A percentile compares a stretch with the other conserved stretches of the same genome.
Conservation (phyloP, 2,113 vertebrate species). For the Hemicordylus capensis region DNA sequence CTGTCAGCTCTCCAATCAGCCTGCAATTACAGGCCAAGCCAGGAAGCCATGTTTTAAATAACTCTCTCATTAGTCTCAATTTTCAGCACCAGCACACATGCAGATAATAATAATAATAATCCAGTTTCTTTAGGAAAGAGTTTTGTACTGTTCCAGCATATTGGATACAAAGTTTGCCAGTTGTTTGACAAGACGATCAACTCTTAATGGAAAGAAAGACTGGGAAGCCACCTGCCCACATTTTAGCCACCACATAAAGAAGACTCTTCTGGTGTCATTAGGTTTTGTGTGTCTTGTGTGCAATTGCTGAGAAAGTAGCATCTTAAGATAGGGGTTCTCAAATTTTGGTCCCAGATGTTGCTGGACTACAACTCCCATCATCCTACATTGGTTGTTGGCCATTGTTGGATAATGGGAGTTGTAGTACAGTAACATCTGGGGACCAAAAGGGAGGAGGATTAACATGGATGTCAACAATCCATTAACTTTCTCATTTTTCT, state of each 20-base stretch:
- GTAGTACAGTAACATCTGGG: constrained; percentile 33
- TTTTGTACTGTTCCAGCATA: not conserved
- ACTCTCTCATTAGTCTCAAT: constrained; percentile 50
- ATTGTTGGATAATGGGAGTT: no score
- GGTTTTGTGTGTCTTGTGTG: constrained; percentile 45
- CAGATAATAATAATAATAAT: constrained; percentile 5
- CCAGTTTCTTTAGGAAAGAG: constrained; percentile 38
- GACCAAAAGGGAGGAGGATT: constrained; percentile 33
- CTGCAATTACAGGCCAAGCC: constrained; percentile 42
- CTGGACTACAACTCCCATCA: no score
- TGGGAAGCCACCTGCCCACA: not conserved
- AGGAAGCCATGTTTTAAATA: constrained; percentile 39
- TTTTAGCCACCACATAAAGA: constrained; percentile 23
- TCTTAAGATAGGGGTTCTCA: no score
- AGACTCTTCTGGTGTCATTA: constrained; percentile 17
- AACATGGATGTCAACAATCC: constrained; percentile 23
- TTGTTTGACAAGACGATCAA: constrained; percentile 1
- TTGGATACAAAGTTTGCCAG: not conserved
- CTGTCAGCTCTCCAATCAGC: constrained; percentile 32
- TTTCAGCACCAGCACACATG: constrained; percentile 41
- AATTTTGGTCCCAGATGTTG: no score
- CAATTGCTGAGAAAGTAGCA: constrained; percentile 1
- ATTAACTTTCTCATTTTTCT: constrained; percentile 44
- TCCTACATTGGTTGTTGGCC: no score
- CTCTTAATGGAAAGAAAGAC: constrained; percentile 35